Conservation (phyloP, 1,140 invertebrate genomes). For the Acromyrmex charruanus region DNA sequence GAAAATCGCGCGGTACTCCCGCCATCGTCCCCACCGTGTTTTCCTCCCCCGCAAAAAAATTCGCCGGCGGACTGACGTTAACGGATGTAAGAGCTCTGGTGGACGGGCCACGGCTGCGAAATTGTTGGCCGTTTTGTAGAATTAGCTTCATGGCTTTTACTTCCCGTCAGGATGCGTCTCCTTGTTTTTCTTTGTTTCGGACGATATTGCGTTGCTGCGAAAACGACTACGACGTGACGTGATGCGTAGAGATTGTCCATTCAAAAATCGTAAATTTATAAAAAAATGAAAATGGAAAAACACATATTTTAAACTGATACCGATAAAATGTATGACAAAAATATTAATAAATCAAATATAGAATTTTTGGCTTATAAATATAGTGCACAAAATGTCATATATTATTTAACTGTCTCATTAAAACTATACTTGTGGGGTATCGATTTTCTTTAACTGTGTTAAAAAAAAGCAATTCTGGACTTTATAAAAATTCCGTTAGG, state of each 20-base stretch:
- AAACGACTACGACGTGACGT: conserved; percentile 1
- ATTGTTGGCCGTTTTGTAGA: conserved; percentile 57
- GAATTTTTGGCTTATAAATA: background rate
- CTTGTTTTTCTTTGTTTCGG: background rate
- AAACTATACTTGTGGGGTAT: too few relatives aligned
- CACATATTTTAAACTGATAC: background rate
- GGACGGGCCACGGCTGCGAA: conserved; percentile 11
- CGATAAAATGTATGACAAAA: background rate
- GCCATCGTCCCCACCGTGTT: background rate
- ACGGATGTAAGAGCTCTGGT: conserved; percentile 47
- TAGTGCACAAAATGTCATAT: too few relatives aligned
- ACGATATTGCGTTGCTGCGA: background rate
- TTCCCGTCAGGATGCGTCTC: background rate
- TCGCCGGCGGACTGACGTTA: conserved; percentile 30
- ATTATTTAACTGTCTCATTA: too few relatives aligned
- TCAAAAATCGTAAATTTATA: background rate
- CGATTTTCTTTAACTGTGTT: too few relatives aligned
- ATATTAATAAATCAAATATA: background rate
- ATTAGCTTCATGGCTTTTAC: conserved; percentile 56
- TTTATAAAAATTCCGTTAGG: too few relatives aligned
- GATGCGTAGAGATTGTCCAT: background rate
- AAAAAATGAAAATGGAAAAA: background rate
- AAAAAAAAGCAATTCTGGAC: too few relatives aligned
- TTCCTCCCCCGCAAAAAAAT: conserved; percentile 29
- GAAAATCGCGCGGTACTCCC: conserved; percentile 60